Percentiles rank a stretch among this genome's conserved stretches.
Conservation (phyloP, 2,797 vertebrate genomes). For the Hapalemur alaotrensis region DNA sequence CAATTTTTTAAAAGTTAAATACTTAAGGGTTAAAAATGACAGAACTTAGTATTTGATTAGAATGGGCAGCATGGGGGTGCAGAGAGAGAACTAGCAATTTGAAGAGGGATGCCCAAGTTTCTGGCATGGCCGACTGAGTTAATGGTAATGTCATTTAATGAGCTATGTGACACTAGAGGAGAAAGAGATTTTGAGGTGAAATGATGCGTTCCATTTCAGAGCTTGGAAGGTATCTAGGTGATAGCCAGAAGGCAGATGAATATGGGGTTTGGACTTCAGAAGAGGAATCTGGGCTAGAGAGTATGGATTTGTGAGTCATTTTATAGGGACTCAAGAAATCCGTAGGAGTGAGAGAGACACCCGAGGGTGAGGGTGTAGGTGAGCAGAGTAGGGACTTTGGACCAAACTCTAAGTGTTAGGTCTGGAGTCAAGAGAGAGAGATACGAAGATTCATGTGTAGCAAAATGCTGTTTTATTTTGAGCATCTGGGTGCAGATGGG, state of each 20-base stretch:
- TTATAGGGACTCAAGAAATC: neutral
- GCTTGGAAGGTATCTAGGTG: neutral
- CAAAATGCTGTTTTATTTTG: too few relatives aligned
- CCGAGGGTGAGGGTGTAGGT: neutral
- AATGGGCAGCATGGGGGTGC: neutral
- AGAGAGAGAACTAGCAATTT: neutral
- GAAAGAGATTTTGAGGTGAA: neutral
- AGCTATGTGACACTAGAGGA: neutral
- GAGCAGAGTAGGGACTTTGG: neutral
- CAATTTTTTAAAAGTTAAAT: neutral
- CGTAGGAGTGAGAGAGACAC: neutral
- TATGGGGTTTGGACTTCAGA: neutral
- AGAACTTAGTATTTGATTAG: neutral
- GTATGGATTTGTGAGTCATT: neutral
- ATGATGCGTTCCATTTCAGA: neutral
- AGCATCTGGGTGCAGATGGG: too few relatives aligned
- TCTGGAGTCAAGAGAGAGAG: too few relatives aligned
- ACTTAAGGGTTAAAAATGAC: neutral
- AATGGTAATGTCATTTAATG: neutral
- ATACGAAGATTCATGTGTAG: too few relatives aligned
- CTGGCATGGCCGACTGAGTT: neutral
- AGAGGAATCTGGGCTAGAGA: neutral
- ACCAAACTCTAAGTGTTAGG: neutral
- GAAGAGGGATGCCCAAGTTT: neutral
- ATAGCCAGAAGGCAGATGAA: neutral